Evolutionary conservation across 2,113 vertebrate genomes (phyloP), one percentile per base, ranked within the genome.

Genomic region (Alosa alosa): DNA sequence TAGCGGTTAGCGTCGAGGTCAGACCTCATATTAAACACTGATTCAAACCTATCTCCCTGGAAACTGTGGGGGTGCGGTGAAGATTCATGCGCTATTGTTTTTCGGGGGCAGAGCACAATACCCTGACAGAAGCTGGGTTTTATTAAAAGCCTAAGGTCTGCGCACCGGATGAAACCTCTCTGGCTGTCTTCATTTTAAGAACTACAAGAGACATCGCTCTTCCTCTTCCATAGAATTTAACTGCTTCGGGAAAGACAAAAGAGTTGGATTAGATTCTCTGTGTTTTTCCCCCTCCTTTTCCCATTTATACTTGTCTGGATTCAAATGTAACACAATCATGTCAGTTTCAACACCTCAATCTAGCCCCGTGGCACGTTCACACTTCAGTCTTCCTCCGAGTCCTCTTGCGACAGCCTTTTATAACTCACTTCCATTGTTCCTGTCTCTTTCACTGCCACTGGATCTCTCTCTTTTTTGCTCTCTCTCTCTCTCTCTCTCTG

Each of bases 331-430:
- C 25, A 72, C 25, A 78, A 78, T 39, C 13, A 78, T 36, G 72
- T 78, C 72, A 78, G 36, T 39, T 78, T 68, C 64, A 68, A 68
- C 25, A 25, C 64, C 64, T 68, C 64, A 68, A 7, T 68, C 64
- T 68, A 68, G 64, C 64, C 64, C 10, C 3, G 64, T 68, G 64
- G 22, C 64, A 68, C 11, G n/a, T 68, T 68, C 64, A 68, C 64
- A 25, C 25, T 68, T 13, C 55, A 22, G 55, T 22, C 6, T 60
- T 22, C 18, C 20, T 60, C 20, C 20, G 47, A 49, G 55, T 22
- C 55, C 20, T 60, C 55, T 18, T 22, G 18, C 18, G 4, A 20
- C 15, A 20, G 0, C 55, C 64, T 68, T 31, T 68, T n/a, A 31
- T 1, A 68, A 11, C 64, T 68, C 13, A 78, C 31, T 15, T 36